These are phyloP conservation scores for Drosophila equinoxialis DNA, from an alignment of 1,140 invertebrate species.

Conservation along the genomic window DNA sequence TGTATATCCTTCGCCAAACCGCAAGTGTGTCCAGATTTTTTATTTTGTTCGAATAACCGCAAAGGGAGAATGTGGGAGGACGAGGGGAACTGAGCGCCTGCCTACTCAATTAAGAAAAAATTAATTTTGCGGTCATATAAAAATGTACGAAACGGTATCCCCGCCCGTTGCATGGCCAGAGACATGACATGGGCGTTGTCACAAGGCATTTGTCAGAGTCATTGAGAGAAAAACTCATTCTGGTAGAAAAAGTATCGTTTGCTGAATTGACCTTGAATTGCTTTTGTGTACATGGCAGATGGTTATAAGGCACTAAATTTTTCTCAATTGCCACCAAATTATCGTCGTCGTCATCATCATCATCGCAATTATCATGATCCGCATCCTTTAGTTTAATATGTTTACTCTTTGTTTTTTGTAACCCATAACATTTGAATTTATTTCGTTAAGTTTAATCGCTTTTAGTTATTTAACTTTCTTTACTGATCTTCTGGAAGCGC, in stretches of 20 bases:
- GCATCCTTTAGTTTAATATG: not conserved
- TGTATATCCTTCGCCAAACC: slow-evolving; percentile 27
- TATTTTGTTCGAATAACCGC: slow-evolving; percentile 12
- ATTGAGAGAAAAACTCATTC: slow-evolving; percentile 48
- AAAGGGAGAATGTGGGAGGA: slow-evolving; percentile 1
- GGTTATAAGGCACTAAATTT: slow-evolving; percentile 4
- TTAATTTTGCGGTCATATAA: slow-evolving; percentile 68
- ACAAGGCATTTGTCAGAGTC: slow-evolving; percentile 58
- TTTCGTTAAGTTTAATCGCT: too few relatives aligned
- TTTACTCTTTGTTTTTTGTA: not conserved
- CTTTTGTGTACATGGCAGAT: slow-evolving; percentile 45
- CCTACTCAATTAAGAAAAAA: slow-evolving; percentile 58
- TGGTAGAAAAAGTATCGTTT: slow-evolving; percentile 40
- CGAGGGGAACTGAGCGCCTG: slow-evolving; percentile 18
- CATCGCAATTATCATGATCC: not conserved
- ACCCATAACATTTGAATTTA: not conserved
- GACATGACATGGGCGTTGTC: slow-evolving; percentile 61
- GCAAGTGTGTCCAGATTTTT: slow-evolving; percentile 40
- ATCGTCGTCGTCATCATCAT: not conserved
- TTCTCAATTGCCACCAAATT: not conserved
- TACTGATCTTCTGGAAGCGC: too few relatives aligned
- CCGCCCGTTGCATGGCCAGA: not conserved
- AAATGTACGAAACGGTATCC: slow-evolving; percentile 14
- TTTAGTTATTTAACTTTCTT: too few relatives aligned
- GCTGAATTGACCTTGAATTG: slow-evolving; percentile 63